phyloP scores from a whole-genome alignment of 2,888 invertebrate species.

The Marronus borbonicus region DNA sequence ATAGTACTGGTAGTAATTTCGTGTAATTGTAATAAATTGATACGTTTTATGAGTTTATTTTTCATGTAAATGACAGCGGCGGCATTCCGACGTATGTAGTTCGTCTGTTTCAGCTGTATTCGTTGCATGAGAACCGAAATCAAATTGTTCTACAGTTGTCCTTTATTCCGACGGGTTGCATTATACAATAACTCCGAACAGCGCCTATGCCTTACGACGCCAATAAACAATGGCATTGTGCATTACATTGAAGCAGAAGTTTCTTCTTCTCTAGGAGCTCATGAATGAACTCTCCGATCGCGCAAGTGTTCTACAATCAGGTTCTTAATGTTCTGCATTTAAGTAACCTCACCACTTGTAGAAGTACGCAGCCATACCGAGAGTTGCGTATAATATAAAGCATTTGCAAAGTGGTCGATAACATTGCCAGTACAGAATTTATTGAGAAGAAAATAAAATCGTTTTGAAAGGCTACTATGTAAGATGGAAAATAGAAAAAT shows the following conservation, averaged over 20 bases:
- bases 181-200: slow-evolving; percentile 32
- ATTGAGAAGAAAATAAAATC: background rate
- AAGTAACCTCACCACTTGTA: slow-evolving; percentile 27
- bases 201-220: slow-evolving; percentile 8
- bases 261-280: slow-evolving; percentile 31
- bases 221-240: slow-evolving; percentile 32
- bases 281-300: slow-evolving; percentile 40
- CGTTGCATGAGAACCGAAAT: slow-evolving; percentile 34
- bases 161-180: background rate
- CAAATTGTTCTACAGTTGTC: slow-evolving; percentile 32
- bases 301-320: slow-evolving; percentile 25
- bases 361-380: slow-evolving; percentile 5
- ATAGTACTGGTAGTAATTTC: slow-evolving; percentile 44
- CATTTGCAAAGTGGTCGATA: slow-evolving; percentile 19
- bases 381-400: background rate
- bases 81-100: slow-evolving; percentile 24
- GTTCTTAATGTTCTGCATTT: slow-evolving; percentile 6
- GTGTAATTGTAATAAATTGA: slow-evolving; percentile 47
- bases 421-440: background rate
- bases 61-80: slow-evolving; percentile 36
- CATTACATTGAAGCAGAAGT: slow-evolving; percentile 25
- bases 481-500: background rate
- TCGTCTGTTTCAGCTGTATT: slow-evolving; percentile 42
- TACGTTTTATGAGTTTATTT: slow-evolving; percentile 44
- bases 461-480: background rate